Conservation (phyloP, 2,113 vertebrate species). For the Solenodon paradoxus region DNA sequence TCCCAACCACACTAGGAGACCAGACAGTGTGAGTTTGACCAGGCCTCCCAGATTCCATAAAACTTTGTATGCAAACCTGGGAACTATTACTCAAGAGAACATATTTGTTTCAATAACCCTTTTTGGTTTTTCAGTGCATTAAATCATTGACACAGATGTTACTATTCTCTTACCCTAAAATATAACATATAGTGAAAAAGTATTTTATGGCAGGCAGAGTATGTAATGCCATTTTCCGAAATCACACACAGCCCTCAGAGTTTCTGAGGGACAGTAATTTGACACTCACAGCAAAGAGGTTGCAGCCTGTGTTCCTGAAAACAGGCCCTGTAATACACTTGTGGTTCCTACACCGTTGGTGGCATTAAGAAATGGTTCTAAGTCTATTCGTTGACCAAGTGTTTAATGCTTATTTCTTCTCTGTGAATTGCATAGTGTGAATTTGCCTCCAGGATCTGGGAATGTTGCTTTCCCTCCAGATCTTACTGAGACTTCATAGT, state of each 20-base stretch:
- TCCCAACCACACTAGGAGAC: fast-evolving
- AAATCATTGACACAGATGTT: background rate
- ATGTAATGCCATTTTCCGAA: background rate
- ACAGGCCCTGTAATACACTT: fast-evolving
- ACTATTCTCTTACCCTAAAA: background rate
- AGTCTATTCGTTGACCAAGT: background rate
- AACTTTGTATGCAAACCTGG: background rate
- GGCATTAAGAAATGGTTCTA: background rate
- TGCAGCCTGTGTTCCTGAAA: too few species aligned
- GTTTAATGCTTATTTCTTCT: background rate
- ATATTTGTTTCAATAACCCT: fast-evolving
- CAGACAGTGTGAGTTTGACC: too few species aligned
- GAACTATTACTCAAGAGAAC: fast-evolving
- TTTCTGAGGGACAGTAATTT: background rate
- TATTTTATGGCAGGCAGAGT: background rate
- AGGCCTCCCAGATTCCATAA: background rate
- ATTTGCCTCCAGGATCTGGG: background rate
- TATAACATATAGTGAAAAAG: background rate
- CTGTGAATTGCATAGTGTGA: background rate
- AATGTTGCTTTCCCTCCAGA: too few species aligned
- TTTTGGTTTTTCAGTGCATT: fast-evolving
- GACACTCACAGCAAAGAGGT: too few species aligned
- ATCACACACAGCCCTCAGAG: background rate
- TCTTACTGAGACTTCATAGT: fast-evolving
- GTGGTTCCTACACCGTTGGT: too few species aligned